Evolutionary conservation across 2,888 invertebrate species (phyloP).

Genomic region (Microchrysa polita): DNA sequence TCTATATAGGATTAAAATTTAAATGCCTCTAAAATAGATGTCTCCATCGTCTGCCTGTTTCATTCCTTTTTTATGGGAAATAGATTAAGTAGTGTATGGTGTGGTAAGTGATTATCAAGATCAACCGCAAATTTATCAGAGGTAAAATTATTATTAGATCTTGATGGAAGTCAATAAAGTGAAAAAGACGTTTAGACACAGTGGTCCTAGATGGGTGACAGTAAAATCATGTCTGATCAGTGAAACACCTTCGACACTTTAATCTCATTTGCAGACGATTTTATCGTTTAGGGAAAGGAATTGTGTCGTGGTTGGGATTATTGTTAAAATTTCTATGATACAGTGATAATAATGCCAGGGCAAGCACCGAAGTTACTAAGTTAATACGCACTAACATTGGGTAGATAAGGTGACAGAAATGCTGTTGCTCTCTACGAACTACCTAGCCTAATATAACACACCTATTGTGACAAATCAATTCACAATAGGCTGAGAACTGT

Average conservation of each 20-base stretch:
- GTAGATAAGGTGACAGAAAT: too few relatives aligned
- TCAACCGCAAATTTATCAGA: constrained; percentile 41
- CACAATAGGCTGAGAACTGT: too few relatives aligned
- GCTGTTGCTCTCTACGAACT: too few relatives aligned
- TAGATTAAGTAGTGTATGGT: constrained; percentile 9
- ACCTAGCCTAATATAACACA: too few relatives aligned
- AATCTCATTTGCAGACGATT: constrained; percentile 41
- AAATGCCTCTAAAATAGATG: constrained; percentile 6
- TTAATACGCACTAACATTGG: too few relatives aligned
- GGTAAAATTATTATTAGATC: constrained; percentile 35
- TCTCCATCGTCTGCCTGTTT: not conserved
- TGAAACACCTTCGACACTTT: constrained; percentile 8
- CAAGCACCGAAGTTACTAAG: too few relatives aligned
- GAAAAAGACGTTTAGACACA: not conserved
- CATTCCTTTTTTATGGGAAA: constrained; percentile 27
- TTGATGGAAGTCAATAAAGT: not conserved
- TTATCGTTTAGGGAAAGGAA: constrained; percentile 5
- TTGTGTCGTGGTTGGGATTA: constrained; percentile 11
- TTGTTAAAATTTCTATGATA: not conserved
- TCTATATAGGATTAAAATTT: not conserved
- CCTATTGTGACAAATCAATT: too few relatives aligned
- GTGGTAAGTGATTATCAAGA: constrained; percentile 24
- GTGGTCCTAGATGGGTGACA: not conserved
- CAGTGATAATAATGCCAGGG: too few relatives aligned
- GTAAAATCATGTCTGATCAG: not conserved